phyloP scores from a whole-genome alignment of 2,888 invertebrate species.

The Aphodius granarius region DNA sequence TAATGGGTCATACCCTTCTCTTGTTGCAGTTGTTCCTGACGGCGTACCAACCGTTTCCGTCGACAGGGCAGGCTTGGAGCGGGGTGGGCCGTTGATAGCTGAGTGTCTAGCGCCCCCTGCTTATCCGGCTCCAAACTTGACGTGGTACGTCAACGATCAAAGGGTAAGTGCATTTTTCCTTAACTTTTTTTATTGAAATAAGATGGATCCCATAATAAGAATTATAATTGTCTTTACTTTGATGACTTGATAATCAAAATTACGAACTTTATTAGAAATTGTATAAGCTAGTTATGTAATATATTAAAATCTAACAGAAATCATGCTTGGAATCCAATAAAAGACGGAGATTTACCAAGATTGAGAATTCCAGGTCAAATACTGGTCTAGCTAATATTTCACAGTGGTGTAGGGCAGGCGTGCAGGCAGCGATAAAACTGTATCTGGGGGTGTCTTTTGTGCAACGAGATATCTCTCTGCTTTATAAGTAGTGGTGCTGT shows the following conservation, averaged over 20 bases:
- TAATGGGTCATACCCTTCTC: neutral
- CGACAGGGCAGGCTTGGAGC: constrained; percentile 59
- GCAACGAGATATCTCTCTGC: neutral
- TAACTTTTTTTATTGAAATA: neutral
- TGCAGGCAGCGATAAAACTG: neutral
- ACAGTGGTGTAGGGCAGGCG: neutral
- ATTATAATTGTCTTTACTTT: no score
- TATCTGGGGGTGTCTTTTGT: neutral
- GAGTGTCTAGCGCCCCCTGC: constrained; percentile 65
- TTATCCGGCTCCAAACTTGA: constrained; percentile 64
- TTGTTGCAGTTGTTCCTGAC: constrained; percentile 60
- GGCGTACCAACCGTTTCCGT: constrained; percentile 62
- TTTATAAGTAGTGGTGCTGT: neutral
- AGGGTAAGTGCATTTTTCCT: constrained; percentile 49
- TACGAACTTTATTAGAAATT: no score
- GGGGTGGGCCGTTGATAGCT: constrained; percentile 62
- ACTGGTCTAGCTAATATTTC: neutral
- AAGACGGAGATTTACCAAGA: neutral
- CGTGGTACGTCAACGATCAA: constrained; percentile 67
- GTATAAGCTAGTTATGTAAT: neutral
- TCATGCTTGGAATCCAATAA: neutral
- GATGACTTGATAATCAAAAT: no score
- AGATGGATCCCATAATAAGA: no score
- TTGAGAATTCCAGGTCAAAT: neutral
- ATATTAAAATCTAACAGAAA: neutral